Percentiles rank a stretch among this genome's conserved stretches.
phyloP scores from a whole-genome alignment of 2,888 invertebrate genomes.

The Clistopyga incitator region DNA sequence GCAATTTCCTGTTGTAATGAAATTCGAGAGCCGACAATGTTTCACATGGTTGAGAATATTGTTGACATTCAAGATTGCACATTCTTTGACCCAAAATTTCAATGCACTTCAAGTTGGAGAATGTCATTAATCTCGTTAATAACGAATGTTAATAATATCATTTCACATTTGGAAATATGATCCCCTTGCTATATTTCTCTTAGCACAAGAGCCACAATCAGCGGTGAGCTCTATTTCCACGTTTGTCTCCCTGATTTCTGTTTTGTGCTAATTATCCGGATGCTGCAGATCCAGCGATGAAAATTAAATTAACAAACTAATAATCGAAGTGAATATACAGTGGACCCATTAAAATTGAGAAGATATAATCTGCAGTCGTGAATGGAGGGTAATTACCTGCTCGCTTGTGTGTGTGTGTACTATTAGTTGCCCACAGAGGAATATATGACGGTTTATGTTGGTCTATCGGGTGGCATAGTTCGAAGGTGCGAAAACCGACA shows the following conservation, averaged over 20 bases:
- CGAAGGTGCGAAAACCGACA: constrained; percentile 55
- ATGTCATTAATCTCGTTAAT: not conserved
- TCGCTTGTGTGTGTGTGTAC: not conserved
- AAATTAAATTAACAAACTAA: constrained; percentile 23
- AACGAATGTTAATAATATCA: not conserved
- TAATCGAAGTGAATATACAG: constrained; percentile 27
- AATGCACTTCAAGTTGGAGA: not conserved
- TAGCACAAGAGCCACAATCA: not conserved
- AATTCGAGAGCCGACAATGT: too few species aligned
- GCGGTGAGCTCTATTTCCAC: not conserved
- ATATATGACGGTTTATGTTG: constrained; percentile 14
- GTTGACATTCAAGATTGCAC: too few species aligned
- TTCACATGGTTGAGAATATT: too few species aligned
- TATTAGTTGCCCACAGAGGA: too few species aligned
- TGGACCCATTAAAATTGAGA: not conserved
- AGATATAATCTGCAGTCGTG: constrained; percentile 24
- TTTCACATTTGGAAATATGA: not conserved
- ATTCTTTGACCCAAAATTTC: not conserved
- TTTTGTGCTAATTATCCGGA: constrained; percentile 4
- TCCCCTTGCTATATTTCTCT: not conserved
- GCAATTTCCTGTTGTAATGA: too few species aligned
- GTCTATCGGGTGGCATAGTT: constrained; percentile 19
- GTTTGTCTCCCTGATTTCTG: not conserved
- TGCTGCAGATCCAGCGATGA: constrained; percentile 3
- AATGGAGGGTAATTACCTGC: not conserved